phyloP scores from a whole-genome alignment of 2,888 invertebrate genomes.

The Xestia ashworthii region DNA sequence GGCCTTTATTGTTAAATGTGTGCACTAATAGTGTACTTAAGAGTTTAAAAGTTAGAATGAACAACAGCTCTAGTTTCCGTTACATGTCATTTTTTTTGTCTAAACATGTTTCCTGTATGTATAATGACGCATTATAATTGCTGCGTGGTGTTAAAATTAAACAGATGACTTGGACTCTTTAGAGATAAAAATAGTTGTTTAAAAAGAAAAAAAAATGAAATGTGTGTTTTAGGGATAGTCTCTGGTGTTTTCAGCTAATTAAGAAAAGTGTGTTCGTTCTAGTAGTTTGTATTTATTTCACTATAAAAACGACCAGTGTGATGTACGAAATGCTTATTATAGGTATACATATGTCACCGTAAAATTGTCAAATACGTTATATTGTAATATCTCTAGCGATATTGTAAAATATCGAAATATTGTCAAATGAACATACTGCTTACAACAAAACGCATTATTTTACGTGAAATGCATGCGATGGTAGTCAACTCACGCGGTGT shows the following conservation, averaged over 20 bases:
- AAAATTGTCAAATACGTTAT: too few species aligned
- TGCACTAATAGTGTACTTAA: conserved; percentile 50
- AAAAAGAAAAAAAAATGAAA: not conserved
- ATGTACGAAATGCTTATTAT: not conserved
- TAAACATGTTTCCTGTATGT: conserved; percentile 55
- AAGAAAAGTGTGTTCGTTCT: not conserved
- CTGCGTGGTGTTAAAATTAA: conserved; percentile 44
- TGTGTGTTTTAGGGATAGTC: not conserved
- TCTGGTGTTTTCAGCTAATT: not conserved
- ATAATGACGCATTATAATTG: conserved; percentile 48
- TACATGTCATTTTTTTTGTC: conserved; percentile 56
- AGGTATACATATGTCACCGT: too few species aligned
- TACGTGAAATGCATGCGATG: too few species aligned
- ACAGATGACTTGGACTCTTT: conserved; percentile 22
- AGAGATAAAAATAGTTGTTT: too few species aligned
- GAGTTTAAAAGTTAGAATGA: conserved; percentile 45
- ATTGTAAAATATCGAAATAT: too few species aligned
- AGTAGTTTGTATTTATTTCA: not conserved
- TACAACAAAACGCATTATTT: too few species aligned
- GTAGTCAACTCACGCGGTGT: too few species aligned
- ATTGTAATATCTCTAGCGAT: too few species aligned
- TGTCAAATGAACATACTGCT: too few species aligned
- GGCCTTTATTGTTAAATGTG: conserved; percentile 64
- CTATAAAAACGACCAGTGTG: not conserved
- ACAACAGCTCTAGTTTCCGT: conserved; percentile 58